These are phyloP conservation scores for Poecilobothrus nobilitatus DNA, from an alignment of 2,888 invertebrate species.

Conservation along the genomic window DNA sequence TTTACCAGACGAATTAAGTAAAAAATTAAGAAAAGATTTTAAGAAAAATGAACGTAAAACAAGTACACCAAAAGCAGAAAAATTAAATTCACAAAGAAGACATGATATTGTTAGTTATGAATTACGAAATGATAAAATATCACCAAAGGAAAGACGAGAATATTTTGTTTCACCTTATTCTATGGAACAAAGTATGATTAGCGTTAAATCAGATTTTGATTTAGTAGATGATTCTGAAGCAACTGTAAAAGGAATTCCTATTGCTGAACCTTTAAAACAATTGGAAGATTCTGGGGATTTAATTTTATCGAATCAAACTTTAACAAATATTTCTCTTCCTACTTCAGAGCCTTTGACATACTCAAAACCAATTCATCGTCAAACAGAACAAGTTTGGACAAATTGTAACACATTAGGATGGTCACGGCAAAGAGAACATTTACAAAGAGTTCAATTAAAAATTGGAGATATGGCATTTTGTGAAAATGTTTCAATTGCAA, in stretches of 20 bases:
- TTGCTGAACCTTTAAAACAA: constrained; percentile 36
- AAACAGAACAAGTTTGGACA: constrained; percentile 36
- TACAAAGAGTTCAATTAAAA: constrained; percentile 71
- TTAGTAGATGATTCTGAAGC: constrained; percentile 28
- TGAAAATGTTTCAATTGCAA: constrained; percentile 76
- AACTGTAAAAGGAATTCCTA: constrained; percentile 32
- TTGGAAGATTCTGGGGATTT: constrained; percentile 24
- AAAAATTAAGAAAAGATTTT: constrained; percentile 31
- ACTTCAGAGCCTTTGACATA: constrained; percentile 22
- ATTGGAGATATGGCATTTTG: constrained; percentile 71
- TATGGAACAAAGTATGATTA: constrained; percentile 18
- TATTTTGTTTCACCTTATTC: constrained; percentile 37
- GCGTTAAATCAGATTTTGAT: constrained; percentile 20
- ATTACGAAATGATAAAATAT: constrained; percentile 16
- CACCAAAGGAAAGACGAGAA: constrained; percentile 38
- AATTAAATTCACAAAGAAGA: constrained; percentile 25
- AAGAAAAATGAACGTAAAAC: constrained; percentile 28
- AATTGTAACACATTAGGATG: constrained; percentile 79
- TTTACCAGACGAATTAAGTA: constrained; percentile 53
- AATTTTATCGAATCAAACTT: constrained; percentile 9
- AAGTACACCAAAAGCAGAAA: constrained; percentile 38
- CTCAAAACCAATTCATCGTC: constrained; percentile 23
- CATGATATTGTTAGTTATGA: not conserved
- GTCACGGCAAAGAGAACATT: constrained; percentile 72
- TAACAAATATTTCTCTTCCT: constrained; percentile 12